Evolutionary conservation across 2,113 vertebrate species (phyloP), one percentile per base, ranked within the genome.

Genomic region (Lycocorax pyrrhopterus): DNA sequence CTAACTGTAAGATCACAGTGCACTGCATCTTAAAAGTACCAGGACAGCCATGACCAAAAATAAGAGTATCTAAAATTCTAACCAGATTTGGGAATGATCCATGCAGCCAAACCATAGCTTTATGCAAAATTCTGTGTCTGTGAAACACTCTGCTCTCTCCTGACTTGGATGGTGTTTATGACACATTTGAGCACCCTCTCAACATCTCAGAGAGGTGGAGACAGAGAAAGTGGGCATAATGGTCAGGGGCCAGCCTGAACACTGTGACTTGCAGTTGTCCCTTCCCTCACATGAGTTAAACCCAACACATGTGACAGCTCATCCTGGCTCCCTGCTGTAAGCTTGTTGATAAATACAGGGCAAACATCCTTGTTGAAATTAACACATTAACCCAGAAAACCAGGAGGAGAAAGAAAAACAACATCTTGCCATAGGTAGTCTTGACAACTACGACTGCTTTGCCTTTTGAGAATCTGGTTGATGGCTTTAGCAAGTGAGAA

Each of bases 291-390:
- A 0, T 27, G 26, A 67, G 10, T 60, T 52, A 67, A 85, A 82
- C 4, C 3, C 16, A 60, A 7, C 12, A 33, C 0, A 1, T 7
- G 1, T 68, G 51, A 51, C 27, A 67, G 44, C 33, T 76, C 69
- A 47, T 58, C 10, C 43, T 5, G 11, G n/a, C 83, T 72, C n/a
- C 69, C 62, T 84, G 67, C 41, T 77, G 6, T 39, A 33, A 71
- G 5, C 21, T 89, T 80, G 55, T 60, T 67, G 81, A 77, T 66
- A 76, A 86, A 78, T 69, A 43, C n/a, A 82, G 56, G 51, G 16
- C 44, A 89, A 53, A 89, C 81, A 64, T 93, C 35, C 51, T 95
- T 51, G 49, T 85, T 82, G 80, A 80, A 90, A 93, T 93, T 83
- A 76, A 66, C 16, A 33, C 10, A 33, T 68, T 76, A 44, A 6